Evolutionary conservation across 2,113 vertebrate genomes (phyloP), one percentile per base, ranked within the genome.

Genomic region (Pluvialis apricaria): DNA sequence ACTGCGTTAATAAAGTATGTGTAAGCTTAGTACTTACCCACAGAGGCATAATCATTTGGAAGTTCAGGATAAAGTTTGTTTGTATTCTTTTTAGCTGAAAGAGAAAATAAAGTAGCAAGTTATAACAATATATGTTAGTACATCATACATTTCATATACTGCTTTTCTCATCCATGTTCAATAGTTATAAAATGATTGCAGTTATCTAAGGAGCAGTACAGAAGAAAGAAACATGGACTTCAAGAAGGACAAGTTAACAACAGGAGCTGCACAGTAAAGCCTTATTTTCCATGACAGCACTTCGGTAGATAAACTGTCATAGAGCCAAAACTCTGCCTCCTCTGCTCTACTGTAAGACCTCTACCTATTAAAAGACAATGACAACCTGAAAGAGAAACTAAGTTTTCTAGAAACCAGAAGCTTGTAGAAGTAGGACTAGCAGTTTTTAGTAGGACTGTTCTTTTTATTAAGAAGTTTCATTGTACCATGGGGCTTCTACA

Each of bases 41-140:
- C 78, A 92, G 86, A 92, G 40, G 95, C 87, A 13, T 78, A 97
- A 86, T 96, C 97, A 93, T 36, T 95, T 49, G 98, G 83, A 93
- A 98, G 97, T 54, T 98, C 98, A 75, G 98, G 98, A 82, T 98
- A 98, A 86, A 98, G 97, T 55, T 94, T 98, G 49, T 91, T 90
- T 44, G 97, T 93, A 47, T 89, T 97, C 92, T 96, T 97, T 84
- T 86, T 89, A 90, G 91, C 98, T 98, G 85, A 24, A 95, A 91
- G 79, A 95, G 38, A 92, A 92, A 75, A 54, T 22, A 60, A 82
- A 86, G 18, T 7, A 91, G 20, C 47, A 88, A 69, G 8, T 82
- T 45, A 51, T 45, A 45, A 45, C 18, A 45, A 19, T 25, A 51
- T 51, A 51, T 51, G 49, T 51, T 51, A 45, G 17, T 45, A 45